phyloP scores from a whole-genome alignment of 2,888 invertebrate genomes.

The Cheilosia scutellata region DNA sequence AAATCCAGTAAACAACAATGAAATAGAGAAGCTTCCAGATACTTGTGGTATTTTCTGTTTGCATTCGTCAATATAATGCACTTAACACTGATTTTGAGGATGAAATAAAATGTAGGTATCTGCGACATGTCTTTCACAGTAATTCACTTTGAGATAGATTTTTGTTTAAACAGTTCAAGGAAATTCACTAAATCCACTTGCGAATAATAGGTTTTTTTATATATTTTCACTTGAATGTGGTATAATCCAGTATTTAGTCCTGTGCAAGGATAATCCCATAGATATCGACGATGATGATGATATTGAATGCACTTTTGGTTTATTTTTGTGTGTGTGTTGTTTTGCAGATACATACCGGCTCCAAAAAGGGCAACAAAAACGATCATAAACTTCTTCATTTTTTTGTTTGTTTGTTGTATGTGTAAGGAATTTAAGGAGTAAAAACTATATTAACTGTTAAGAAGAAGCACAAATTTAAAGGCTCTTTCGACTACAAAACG shows the following conservation, averaged over 20 bases:
- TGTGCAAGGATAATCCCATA: conserved; percentile 66
- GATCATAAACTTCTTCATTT: conserved; percentile 84
- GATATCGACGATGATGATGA: conserved; percentile 56
- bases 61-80: conserved; percentile 15
- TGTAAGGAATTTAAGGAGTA: conserved; percentile 59
- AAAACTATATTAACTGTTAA: conserved; percentile 31
- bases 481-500: conserved; percentile 81
- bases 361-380: conserved; percentile 88
- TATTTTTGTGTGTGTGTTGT: conserved; percentile 50
- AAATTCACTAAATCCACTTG: conserved; percentile 43
- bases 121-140: conserved; percentile 30
- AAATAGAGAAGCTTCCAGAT: conserved; percentile 41
- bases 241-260: conserved; percentile 44
- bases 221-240: conserved; percentile 46
- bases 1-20: conserved; percentile 17
- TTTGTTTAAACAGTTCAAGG: conserved; percentile 10
- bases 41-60: conserved; percentile 5
- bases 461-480: conserved; percentile 47
- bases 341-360: conserved; percentile 87
- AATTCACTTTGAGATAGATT: conserved; percentile 41
- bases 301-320: conserved; percentile 64
- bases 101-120: conserved; percentile 8
- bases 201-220: conserved; percentile 3
- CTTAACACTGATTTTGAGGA: conserved; percentile 20
- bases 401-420: conserved; percentile 75